Base-by-base conservation (phyloP, 2,888 invertebrate genomes). In the Horisme vitalbata region DNA sequence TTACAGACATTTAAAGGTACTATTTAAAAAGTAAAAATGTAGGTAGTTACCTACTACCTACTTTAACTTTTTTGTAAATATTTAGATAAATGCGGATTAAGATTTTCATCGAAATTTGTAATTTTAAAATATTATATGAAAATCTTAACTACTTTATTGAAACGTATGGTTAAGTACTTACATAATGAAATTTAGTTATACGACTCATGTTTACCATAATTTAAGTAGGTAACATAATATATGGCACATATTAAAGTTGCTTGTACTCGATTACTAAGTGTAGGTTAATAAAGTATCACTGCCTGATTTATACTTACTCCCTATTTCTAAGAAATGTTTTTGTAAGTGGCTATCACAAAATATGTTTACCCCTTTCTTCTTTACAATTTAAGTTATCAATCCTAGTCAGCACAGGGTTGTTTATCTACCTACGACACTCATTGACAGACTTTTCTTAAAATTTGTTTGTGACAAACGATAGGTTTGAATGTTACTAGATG, bases 391-490 rank as follows among this genome's bases (percentile, higher is more conserved):
- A 79, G 70, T 79, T 79, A 76, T 78, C 88, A 85, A 85, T 87
- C 88, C 88, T 88, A 88, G 88, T 88, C 88, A 87, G 68, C 66
- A 78, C 83, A 84, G 86, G 88, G 86, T 87, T 88, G 86, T 82
- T 76, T 28, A 27, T 18, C 18, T 80, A 74, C 63, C 41, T 33
- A 7, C 11, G 18, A 1, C 6, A 18, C 18, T 18, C 6, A 2
- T 18, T 5, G 6, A 1, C 18, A 18, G 3, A 4, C 15, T 15
- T 15, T 5, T n/a, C n/a, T n/a, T n/a, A n/a, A n/a, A n/a, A n/a
- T n/a, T n/a, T n/a, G n/a, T n/a, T n/a, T n/a, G n/a, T n/a, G n/a
- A n/a, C n/a, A n/a, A n/a, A n/a, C n/a, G n/a, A n/a, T n/a, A n/a
- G n/a, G n/a, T n/a, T n/a, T n/a, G n/a, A n/a, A n/a, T n/a, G n/a